Evolutionary conservation across 2,888 invertebrate species (phyloP), one percentile per base, ranked within the genome.

Genomic region (Achlya flavicornis): DNA sequence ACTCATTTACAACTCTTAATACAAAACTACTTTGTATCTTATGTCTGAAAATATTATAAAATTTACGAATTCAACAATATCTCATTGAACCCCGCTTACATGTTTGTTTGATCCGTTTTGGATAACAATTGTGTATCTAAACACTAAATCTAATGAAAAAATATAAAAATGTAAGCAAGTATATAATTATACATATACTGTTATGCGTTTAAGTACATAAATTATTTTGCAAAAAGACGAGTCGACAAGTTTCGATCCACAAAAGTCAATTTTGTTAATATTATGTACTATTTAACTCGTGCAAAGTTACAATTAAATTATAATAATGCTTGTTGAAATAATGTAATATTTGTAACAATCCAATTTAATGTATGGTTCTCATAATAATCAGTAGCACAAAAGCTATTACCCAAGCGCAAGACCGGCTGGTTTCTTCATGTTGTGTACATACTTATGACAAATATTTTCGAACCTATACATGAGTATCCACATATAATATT

Each of bases 101-200:
- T 53, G 53, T 53, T 16, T 53, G 53, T n/a, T 53, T 8, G 19
- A 53, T 53, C 53, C 53, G 3, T 53, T 16, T 10, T 53, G 53
- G 53, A 53, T 53, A 53, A 53, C 19, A 53, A 53, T 53, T n/a
- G 16, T 53, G 53, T 53, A 53, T 53, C 53, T 53, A 53, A 46
- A 53, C 53, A 53, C 53, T 53, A 53, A 53, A n/a, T 19, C 53
- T 53, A 53, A 53, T 53, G 53, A 53, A 53, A 53, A 53, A 19
- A 10, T 19, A 53, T 19, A 53, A 53, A 53, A 53, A 53, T 53
- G 19, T 53, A 53, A 53, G 53, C 53, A 76, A 69, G 74, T 74
- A 76, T 76, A 68, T 70, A 71, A 67, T 64, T 67, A 64, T 72
- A 63, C 41, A 66, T 75, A 75, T 73, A 71, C 67, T 68, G 72